Conservation (phyloP, 2,797 vertebrate species). For the Cephalopachus bancanus region DNA sequence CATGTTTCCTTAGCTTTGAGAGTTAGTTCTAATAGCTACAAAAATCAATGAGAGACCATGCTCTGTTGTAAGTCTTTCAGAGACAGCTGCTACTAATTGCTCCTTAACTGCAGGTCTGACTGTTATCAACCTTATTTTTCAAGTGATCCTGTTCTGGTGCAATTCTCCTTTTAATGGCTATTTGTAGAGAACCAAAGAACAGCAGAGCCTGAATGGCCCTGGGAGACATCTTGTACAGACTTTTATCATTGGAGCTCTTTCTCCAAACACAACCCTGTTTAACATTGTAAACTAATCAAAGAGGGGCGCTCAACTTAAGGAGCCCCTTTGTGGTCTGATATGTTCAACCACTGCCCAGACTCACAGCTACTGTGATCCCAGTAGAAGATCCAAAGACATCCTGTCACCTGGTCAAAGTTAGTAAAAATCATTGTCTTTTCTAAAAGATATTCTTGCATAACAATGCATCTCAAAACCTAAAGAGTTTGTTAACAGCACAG, state of each 20-base stretch:
- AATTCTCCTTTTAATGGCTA: conserved; percentile 62
- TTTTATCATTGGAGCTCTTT: neutral
- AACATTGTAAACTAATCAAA: conserved; percentile 49
- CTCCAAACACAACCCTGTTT: conserved; percentile 47
- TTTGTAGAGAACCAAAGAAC: conserved; percentile 58
- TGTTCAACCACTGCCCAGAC: neutral
- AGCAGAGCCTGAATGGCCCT: conserved; percentile 33
- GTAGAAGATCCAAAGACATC: neutral
- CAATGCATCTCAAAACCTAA: too few species aligned
- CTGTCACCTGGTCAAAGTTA: neutral
- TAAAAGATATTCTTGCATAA: neutral
- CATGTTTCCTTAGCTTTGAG: conserved; percentile 36
- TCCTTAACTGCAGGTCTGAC: neutral
- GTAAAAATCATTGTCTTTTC: neutral
- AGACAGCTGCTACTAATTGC: conserved; percentile 59
- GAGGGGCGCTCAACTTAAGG: neutral
- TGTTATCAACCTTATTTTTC: conserved; percentile 41
- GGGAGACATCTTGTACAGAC: conserved; percentile 43
- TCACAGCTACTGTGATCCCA: neutral
- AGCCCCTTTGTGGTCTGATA: neutral
- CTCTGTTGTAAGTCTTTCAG: conserved; percentile 56
- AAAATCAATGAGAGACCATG: conserved; percentile 66
- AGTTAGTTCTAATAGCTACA: conserved; percentile 47
- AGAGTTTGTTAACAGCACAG: too few species aligned
- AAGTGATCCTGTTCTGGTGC: neutral